Evolutionary conservation across 2,888 invertebrate genomes (phyloP).

Genomic region (Acrobasis repandana): DNA sequence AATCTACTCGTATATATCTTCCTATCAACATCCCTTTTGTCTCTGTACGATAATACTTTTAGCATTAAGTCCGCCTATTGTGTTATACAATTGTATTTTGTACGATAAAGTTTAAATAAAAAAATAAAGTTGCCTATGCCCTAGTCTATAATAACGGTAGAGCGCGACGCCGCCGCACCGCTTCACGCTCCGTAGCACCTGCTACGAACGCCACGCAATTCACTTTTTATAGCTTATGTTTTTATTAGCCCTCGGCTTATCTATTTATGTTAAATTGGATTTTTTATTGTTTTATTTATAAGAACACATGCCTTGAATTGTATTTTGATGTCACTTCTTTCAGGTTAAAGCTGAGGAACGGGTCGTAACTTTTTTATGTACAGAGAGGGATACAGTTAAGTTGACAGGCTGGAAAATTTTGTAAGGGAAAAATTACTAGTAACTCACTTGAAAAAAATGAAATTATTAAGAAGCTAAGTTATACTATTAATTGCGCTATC

Average conservation of each 20-base stretch:
- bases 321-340: conserved; percentile 8
- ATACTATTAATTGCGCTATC: no score
- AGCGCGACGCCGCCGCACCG: conserved; percentile 25
- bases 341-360: background rate
- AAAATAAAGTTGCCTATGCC: no score
- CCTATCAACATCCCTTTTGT: no score
- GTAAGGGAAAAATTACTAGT: background rate
- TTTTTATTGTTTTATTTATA: conserved; percentile 23
- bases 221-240: conserved; percentile 28
- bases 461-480: no score
- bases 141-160: conserved; percentile 13
- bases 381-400: background rate
- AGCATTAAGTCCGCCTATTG: no score
- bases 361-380: background rate
- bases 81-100: no score
- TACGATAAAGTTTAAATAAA: no score
- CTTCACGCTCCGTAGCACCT: conserved; percentile 46
- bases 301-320: background rate
- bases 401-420: background rate
- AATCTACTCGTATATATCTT: no score
- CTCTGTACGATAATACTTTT: no score
- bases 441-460: no score
- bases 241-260: conserved; percentile 25
- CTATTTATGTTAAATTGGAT: conserved; percentile 24
- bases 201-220: conserved; percentile 39